Evolutionary conservation across 2,113 vertebrate species (phyloP), one percentile per base, ranked within the genome.

Genomic region (Spea multiplicata): DNA sequence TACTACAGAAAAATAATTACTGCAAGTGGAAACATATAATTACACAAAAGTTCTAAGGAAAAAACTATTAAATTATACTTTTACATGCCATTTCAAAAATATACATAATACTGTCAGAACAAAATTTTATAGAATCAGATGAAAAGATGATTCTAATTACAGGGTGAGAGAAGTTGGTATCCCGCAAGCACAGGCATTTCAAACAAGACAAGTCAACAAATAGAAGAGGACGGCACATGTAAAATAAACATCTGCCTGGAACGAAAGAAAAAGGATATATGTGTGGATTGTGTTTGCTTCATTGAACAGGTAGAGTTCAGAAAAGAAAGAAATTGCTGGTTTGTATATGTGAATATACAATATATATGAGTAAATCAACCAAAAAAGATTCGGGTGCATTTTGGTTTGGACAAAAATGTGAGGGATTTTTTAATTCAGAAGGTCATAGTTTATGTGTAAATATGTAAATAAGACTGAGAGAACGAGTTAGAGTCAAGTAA

Each of bases 61-160:
- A 79, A 57, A 14, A 65, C 55, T 66, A 72, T 80, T 80, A 80
- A 80, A 80, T 80, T 73, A 67, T 67, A 80, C 49, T 73, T 80
- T n/a, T 59, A 72, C 62, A 73, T 47, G 64, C 59, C 13, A 30
- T 57, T 80, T 70, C 17, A 17, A 47, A 80, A 80, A 66, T 49
- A 80, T 73, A 73, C 66, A 80, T 73, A 73, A 30, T 80, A 47
- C 71, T 73, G 14, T 49, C 76, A 46, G 48, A 66, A 73, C 13
- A 65, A 66, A 73, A 73, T 67, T 80, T n/a, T 62, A 73, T 65
- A 66, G 70, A 59, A 13, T 59, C 55, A 59, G 55, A 5, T 13
- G 10, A 59, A n/a, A 48, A 70, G 62, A 73, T 55, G 52, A 80
- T 80, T 53, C 55, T 80, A 80, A 75, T 75, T 66, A 75, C 8